A percentile compares a stretch with the other conserved stretches of the same genome.
Conservation (phyloP, 2,888 invertebrate genomes). For the Nemurella pictetii region DNA sequence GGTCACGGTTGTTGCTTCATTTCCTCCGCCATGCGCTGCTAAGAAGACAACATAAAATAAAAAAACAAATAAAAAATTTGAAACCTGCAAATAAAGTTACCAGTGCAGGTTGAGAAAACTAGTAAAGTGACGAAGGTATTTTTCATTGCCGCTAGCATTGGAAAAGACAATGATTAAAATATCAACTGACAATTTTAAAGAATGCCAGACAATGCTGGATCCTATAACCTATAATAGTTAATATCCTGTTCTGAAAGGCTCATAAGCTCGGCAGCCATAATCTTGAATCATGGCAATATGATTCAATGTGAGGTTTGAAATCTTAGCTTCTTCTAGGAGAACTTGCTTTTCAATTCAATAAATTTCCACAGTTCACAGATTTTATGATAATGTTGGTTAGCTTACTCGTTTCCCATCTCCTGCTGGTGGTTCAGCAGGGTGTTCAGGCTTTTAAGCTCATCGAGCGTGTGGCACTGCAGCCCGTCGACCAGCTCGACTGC, state of each 20-base stretch:
- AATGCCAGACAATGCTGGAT: too few relatives aligned
- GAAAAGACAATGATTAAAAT: too few relatives aligned
- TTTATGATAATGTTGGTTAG: not conserved
- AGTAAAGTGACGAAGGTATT: not conserved
- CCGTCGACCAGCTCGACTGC: not conserved
- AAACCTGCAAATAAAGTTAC: not conserved
- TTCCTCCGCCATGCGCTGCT: too few relatives aligned
- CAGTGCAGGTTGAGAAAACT: not conserved
- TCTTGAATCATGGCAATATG: too few relatives aligned
- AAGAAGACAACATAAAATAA: too few relatives aligned
- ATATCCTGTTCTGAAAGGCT: too few relatives aligned
- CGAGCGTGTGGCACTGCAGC: not conserved
- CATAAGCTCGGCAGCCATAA: too few relatives aligned
- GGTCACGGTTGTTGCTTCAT: too few relatives aligned
- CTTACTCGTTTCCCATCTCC: not conserved
- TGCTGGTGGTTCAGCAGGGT: not conserved
- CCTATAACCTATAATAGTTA: too few relatives aligned
- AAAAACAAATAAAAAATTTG: not conserved
- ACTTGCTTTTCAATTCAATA: not conserved
- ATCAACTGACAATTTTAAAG: too few relatives aligned
- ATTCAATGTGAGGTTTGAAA: too few relatives aligned
- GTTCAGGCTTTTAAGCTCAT: not conserved
- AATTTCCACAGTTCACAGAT: not conserved
- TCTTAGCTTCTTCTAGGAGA: not conserved
- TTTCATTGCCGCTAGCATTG: not conserved